These are phyloP conservation scores for Patella caerulea DNA, from an alignment of 2,888 invertebrate genomes.

Conservation along the genomic window DNA sequence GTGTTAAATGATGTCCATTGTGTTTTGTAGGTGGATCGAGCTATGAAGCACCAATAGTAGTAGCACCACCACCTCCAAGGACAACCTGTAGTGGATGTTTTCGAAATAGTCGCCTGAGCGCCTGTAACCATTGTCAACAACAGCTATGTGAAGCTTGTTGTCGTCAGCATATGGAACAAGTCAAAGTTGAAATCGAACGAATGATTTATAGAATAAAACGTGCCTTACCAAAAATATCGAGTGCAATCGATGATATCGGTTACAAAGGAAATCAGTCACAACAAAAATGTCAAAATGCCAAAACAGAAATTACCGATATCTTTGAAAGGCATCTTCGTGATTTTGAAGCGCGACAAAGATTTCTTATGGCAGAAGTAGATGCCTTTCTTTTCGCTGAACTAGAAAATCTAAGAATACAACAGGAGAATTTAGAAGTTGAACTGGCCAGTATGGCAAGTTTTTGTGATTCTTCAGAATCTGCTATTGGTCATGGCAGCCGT, in stretches of 20 bases:
- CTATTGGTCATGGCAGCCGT: conserved; percentile 43
- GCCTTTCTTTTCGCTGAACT: conserved; percentile 91
- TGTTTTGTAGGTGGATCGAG: too few species aligned
- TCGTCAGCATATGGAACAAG: conserved; percentile 74
- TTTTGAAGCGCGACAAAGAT: conserved; percentile 77
- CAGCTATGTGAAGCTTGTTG: conserved; percentile 96
- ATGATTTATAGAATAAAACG: conserved; percentile 80
- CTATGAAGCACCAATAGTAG: conserved; percentile 10
- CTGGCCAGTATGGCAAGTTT: conserved; percentile 95
- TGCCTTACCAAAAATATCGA: conserved; percentile 79
- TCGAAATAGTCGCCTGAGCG: conserved; percentile 74
- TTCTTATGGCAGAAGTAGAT: conserved; percentile 78
- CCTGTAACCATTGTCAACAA: conserved; percentile 97
- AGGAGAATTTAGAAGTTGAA: conserved; percentile 94
- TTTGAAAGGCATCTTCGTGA: conserved; percentile 67
- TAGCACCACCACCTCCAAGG: conserved; percentile 58
- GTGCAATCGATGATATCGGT: conserved; percentile 74
- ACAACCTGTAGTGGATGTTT: conserved; percentile 93
- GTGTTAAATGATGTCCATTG: too few species aligned
- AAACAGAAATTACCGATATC: conserved; percentile 86
- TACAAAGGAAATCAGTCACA: conserved; percentile 90
- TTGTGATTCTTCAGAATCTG: conserved; percentile 79
- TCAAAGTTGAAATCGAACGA: conserved; percentile 81
- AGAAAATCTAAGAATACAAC: conserved; percentile 84
- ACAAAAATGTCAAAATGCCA: conserved; percentile 89